Conservation (phyloP, 2,113 vertebrate species). For the Scomber scombrus region DNA sequence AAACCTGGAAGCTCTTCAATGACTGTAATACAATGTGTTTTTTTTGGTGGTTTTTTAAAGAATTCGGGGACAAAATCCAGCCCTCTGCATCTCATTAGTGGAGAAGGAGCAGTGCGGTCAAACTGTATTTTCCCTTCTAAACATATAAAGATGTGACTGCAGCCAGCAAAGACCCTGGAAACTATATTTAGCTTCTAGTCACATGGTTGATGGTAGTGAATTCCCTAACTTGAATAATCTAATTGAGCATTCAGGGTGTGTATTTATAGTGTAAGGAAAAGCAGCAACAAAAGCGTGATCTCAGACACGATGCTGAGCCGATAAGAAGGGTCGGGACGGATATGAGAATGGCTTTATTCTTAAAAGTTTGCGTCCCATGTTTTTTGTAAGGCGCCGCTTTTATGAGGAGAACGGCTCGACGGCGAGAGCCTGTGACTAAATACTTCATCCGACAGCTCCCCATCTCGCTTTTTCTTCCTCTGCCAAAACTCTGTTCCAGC, state of each 20-base stretch:
- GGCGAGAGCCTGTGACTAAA: slow-evolving; percentile 40
- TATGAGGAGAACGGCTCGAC: slow-evolving; percentile 14
- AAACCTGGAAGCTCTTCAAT: slow-evolving; percentile 16
- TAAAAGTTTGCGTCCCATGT: not conserved
- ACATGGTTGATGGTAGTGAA: slow-evolving; percentile 60
- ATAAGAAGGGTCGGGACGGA: not conserved
- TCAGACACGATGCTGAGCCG: slow-evolving; percentile 12
- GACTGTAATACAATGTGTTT: not conserved
- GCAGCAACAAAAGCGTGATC: slow-evolving; percentile 28
- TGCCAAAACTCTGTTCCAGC: slow-evolving; percentile 54
- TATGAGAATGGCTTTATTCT: not conserved
- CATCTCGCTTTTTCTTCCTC: slow-evolving; percentile 38
- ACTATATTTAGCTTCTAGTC: slow-evolving; percentile 57
- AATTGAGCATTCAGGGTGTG: slow-evolving; percentile 39
- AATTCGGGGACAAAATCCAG: too few species aligned
- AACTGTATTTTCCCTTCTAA: slow-evolving; percentile 12
- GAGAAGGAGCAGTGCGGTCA: not conserved
- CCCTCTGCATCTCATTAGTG: slow-evolving; percentile 4
- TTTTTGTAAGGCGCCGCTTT: not conserved
- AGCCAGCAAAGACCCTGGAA: not conserved
- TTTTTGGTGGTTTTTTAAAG: not conserved
- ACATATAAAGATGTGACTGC: slow-evolving; percentile 33
- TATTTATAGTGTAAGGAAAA: slow-evolving; percentile 55
- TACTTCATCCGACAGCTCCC: slow-evolving; percentile 45
- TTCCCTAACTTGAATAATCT: slow-evolving; percentile 57